Base-by-base conservation (phyloP, 2,797 vertebrate species). In the Aulostomus chinensis region DNA sequence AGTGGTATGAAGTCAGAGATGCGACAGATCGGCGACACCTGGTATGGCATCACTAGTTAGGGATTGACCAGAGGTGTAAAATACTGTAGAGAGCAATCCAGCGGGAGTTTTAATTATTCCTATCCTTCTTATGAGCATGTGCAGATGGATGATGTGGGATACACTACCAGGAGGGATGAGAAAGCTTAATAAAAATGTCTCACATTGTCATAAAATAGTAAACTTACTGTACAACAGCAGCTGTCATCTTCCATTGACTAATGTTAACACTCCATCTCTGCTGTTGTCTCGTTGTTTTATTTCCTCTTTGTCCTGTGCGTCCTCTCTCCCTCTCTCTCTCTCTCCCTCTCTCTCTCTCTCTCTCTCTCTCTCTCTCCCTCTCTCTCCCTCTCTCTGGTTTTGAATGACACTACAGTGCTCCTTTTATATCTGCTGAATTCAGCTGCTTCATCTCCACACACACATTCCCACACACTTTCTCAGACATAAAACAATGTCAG, bases 401-500 rank as follows among this genome's bases (percentile, higher is more conserved):
- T 86, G 80, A 82, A 72, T 78, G 84, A 78, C 81, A 78, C 73
- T 43, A 53, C 68, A 65, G 49, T 54, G 51, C 62, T 73, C 36
- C 66, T 34, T 54, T 72, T 68, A 53, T 85, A 87, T 87, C 88
- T 82, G 53, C 79, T 70, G 71, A 73, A 85, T 89, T 78, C 84
- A 86, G 85, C 84, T 78, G 78, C 68, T 47, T 52, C 68, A 37
- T 68, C 67, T 75, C 60, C 26, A 14, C 32, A 13, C 34, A 12
- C 51, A 31, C 38, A 42, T 47, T 50, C 57, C 38, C 58, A 9
- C 60, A 21, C 53, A 36, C 38, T 68, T 68, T 73, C 30, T 10
- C 36, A 63, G 60, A 80, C 81, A 76, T 81, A 68, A 83, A 83
- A 85, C 76, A 78, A 81, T 80, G 85, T 86, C 84, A 87, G 82